A percentile compares a stretch with the other conserved stretches of the same genome.
These are phyloP conservation scores for Microchrysa polita DNA, from an alignment of 2,888 invertebrate species.

Conservation along the genomic window DNA sequence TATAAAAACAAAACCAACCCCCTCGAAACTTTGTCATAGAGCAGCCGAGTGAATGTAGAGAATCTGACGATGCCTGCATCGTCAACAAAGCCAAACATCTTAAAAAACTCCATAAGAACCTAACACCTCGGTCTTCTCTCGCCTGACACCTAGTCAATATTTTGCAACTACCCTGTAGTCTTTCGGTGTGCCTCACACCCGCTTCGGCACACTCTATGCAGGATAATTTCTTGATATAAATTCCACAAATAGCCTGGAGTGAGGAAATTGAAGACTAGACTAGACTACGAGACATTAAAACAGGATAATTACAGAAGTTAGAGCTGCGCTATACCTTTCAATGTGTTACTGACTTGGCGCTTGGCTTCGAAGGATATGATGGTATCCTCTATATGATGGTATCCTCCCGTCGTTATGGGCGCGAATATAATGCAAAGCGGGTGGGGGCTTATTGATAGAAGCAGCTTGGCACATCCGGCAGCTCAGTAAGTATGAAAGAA, in stretches of 20 bases:
- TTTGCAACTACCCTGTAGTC: too few relatives aligned
- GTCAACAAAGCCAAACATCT: conserved; percentile 7
- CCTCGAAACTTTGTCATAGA: background rate
- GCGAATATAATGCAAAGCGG: too few relatives aligned
- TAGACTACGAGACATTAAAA: conserved; percentile 38
- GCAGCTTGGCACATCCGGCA: background rate
- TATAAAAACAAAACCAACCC: conserved; percentile 25
- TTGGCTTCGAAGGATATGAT: background rate
- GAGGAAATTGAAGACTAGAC: conserved; percentile 37
- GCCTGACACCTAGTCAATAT: background rate
- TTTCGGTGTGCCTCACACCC: background rate
- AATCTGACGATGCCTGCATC: background rate
- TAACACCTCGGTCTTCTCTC: conserved; percentile 4
- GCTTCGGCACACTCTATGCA: background rate
- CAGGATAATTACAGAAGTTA: conserved; percentile 39
- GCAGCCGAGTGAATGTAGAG: background rate
- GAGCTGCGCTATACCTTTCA: conserved; percentile 30
- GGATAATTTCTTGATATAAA: conserved; percentile 31
- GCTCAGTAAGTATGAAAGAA: background rate
- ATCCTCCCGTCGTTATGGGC: too few relatives aligned
- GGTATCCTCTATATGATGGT: background rate
- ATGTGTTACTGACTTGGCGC: too few relatives aligned
- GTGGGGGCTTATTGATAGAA: background rate
- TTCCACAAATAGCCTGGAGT: background rate
- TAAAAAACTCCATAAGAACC: conserved; percentile 4